phyloP scores from a whole-genome alignment of 2,888 invertebrate species.

The Sepiola atlantica region DNA sequence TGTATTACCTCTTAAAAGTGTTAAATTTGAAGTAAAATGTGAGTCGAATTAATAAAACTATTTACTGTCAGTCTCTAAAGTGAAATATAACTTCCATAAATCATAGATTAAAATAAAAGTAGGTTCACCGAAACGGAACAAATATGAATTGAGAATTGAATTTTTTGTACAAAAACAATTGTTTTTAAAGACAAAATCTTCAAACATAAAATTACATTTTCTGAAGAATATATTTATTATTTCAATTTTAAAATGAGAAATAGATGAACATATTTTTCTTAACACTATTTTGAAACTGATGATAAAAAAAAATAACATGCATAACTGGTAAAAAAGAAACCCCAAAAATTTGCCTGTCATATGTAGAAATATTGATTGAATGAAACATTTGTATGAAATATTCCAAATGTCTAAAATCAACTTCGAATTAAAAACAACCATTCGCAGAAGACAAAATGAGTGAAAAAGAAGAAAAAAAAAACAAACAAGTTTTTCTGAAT shows the following conservation, averaged over 20 bases:
- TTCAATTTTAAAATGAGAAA: not conserved
- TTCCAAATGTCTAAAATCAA: not conserved
- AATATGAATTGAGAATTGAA: no score
- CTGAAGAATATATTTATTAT: no score
- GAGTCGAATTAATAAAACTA: no score
- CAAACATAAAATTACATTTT: no score
- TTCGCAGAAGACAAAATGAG: not conserved
- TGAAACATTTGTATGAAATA: not conserved
- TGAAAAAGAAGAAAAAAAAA: not conserved
- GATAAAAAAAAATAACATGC: not conserved
- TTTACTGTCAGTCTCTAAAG: no score
- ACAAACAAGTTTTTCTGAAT: not conserved
- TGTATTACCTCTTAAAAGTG: no score
- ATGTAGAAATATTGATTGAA: not conserved
- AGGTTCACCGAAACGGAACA: no score
- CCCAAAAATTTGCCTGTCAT: not conserved
- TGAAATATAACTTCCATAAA: no score
- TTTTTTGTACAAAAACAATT: no score
- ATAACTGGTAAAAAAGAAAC: not conserved
- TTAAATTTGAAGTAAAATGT: no score
- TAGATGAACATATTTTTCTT: not conserved
- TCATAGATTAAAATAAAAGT: no score
- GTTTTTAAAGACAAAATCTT: no score
- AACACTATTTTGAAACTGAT: not conserved
- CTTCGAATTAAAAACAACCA: not conserved